Base-by-base conservation (phyloP, 2,888 invertebrate genomes). In the Cyrtodaria siliqua region DNA sequence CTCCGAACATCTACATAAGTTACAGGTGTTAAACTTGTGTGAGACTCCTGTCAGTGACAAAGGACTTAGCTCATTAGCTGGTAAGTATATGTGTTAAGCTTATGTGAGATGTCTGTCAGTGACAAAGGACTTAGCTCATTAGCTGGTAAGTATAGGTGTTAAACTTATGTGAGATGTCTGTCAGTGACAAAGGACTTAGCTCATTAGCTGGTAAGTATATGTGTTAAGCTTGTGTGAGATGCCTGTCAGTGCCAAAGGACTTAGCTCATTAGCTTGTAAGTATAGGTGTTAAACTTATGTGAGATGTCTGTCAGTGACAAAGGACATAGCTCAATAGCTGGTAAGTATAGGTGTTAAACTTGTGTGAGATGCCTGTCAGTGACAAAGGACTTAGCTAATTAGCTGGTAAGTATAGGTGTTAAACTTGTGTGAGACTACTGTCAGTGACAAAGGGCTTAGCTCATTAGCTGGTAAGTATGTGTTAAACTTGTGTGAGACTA, bases 11-110 rank as follows among this genome's bases (percentile, higher is more conserved):
- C 94, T 97, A 66, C 95, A 95, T 68, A 95, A 96, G 79, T 94
- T 97, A 68, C 96, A 96, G 92, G 96, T 96, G 29, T 94, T 97
- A 56, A 96, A 97, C 90, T 94, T 97, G 50, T 96, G 96, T 93
- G 96, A 97, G 92, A 96, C 96, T 6, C 96, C 96, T 0, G 96
- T 96, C 49, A 96, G 96, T 0, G 96, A 96, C 88, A 96, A 96
- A 91, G 96, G 96, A 79, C 95, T 97, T 53, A 95, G 95, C 80
- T 95, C 95, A 63, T 93, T 96, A 62, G 94, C 96, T 89, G 95
- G 96, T 96, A 93, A 94, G 94, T 93, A 3, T n/a, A n/a, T n/a
- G 96, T 96, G 29, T 94, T 97, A 56, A 96, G 96, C 90, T 94
- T 97, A 50, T 96, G 96, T 93, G 96, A 97, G 92, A 96, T 96